A percentile compares a stretch with the other conserved stretches of the same genome.
These are phyloP conservation scores for Ernsta delagoae DNA, from an alignment of 2,888 invertebrate species.

Conservation along the genomic window DNA sequence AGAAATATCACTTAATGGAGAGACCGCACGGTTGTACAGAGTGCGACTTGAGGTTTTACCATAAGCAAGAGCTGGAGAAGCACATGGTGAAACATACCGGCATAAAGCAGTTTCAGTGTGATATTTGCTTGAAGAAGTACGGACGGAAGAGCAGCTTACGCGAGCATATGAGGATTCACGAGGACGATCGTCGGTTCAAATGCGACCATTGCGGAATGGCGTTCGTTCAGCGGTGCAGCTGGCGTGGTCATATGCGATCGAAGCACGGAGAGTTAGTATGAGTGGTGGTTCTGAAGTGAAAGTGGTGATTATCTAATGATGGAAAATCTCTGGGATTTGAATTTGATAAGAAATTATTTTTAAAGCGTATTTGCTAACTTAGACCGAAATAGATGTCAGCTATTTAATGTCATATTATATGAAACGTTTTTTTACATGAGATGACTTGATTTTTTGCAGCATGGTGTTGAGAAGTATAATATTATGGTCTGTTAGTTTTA, in stretches of 20 bases:
- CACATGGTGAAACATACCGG: conserved; percentile 63
- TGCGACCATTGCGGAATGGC: conserved; percentile 52
- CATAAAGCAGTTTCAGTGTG: conserved; percentile 47
- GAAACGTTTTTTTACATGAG: too few species aligned
- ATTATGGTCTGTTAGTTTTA: too few species aligned
- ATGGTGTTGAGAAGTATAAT: too few species aligned
- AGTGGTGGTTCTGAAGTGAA: too few species aligned
- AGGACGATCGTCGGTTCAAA: conserved; percentile 45
- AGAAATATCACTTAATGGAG: conserved; percentile 50
- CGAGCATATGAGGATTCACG: conserved; percentile 54
- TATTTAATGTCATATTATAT: too few species aligned
- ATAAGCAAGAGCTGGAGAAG: conserved; percentile 54
- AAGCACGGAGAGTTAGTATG: conserved; percentile 46
- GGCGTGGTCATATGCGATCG: conserved; percentile 50
- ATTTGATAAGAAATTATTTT: too few species aligned
- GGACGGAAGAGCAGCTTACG: conserved; percentile 45
- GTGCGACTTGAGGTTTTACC: conserved; percentile 49
- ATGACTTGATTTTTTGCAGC: too few species aligned
- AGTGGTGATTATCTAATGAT: too few species aligned
- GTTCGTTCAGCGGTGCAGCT: conserved; percentile 57
- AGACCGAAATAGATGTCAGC: too few species aligned
- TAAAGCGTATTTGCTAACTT: too few species aligned
- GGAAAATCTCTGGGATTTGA: too few species aligned
- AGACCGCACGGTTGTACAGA: conserved; percentile 45
- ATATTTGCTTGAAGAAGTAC: conserved; percentile 48